Evolutionary conservation across 2,888 invertebrate species (phyloP), one percentile per base, ranked within the genome.

Genomic region (Cataglyphis livida): DNA sequence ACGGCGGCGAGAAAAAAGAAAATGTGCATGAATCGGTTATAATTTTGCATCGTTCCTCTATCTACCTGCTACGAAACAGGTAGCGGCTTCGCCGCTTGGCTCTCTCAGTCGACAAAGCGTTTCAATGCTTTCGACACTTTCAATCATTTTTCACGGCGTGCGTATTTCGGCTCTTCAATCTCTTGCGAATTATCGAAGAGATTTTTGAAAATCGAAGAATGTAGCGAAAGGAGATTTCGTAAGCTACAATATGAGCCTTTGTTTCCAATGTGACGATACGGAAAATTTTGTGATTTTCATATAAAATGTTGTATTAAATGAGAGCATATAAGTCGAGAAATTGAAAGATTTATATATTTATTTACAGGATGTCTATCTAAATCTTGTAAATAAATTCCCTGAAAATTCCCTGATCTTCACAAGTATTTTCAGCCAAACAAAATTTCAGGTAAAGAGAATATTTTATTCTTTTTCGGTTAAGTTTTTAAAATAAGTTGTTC

Each of bases 61-160:
- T 59, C 78, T 75, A 75, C 70, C 32, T 75, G 61, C 61, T 61
- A 54, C 73, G 35, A 28, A 73, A 38, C 73, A 86, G 85, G 87
- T 88, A 87, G 87, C 87, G 86, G 81, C 78, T 83, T 71, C 68
- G 78, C 78, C 71, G 84, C 79, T 21, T 57, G 57, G 65, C 61
- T 81, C 76, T 81, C 73, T 82, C 66, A 51, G 51, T 65, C 54
- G 74, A 66, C 73, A 54, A 76, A 76, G 75, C 87, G 87, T 87
- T 89, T 87, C 87, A 87, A 85, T 83, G 85, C 84, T 85, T 84
- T 82, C 88, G 82, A 76, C 68, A 84, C 66, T 84, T 84, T 82
- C 84, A 82, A 85, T 83, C 81, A 81, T 87, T 87, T 76, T 86
- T 84, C 64, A 87, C 78, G 70, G 35, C 62, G 25, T 61, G 41